These are phyloP conservation scores for Agriopis leucophaearia DNA, from an alignment of 2,888 invertebrate genomes.

Conservation along the genomic window DNA sequence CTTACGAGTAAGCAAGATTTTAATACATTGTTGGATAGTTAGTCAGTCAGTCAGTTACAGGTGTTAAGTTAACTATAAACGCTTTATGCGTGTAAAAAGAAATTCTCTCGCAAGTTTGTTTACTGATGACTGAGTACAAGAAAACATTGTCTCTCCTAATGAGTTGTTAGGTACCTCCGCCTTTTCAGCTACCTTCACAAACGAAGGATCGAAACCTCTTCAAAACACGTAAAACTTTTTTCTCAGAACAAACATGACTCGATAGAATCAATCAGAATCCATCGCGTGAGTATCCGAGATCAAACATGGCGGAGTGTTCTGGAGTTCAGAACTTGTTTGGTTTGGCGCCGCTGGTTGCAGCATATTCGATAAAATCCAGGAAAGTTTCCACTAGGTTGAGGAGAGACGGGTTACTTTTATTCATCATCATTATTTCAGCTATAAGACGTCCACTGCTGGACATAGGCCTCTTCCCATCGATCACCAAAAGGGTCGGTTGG, in stretches of 20 bases:
- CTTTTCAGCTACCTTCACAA: not conserved
- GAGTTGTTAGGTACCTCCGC: slow-evolving; percentile 8
- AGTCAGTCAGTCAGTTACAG: no score
- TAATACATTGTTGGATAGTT: no score
- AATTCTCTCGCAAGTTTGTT: not conserved
- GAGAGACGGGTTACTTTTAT: slow-evolving; percentile 6
- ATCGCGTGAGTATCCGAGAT: slow-evolving; percentile 69
- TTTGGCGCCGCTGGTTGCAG: slow-evolving; percentile 67
- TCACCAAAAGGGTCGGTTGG: no score
- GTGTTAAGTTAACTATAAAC: no score
- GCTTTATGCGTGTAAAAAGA: not conserved
- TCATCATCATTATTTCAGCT: no score
- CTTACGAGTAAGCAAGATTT: no score
- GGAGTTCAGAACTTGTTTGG: slow-evolving; percentile 73
- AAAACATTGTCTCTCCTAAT: slow-evolving; percentile 11
- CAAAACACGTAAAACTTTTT: slow-evolving; percentile 51
- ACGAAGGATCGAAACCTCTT: slow-evolving; percentile 14
- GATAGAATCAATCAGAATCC: slow-evolving; percentile 78
- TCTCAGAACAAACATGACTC: slow-evolving; percentile 64
- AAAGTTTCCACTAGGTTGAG: slow-evolving; percentile 55
- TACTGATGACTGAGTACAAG: not conserved
- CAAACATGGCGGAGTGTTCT: slow-evolving; percentile 69
- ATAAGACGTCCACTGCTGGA: no score
- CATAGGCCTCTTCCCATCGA: no score
- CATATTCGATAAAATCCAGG: slow-evolving; percentile 77